Evolutionary conservation across 2,113 vertebrate species (phyloP), one percentile per base, ranked within the genome.

Genomic region (Entomyzon cyanotis): DNA sequence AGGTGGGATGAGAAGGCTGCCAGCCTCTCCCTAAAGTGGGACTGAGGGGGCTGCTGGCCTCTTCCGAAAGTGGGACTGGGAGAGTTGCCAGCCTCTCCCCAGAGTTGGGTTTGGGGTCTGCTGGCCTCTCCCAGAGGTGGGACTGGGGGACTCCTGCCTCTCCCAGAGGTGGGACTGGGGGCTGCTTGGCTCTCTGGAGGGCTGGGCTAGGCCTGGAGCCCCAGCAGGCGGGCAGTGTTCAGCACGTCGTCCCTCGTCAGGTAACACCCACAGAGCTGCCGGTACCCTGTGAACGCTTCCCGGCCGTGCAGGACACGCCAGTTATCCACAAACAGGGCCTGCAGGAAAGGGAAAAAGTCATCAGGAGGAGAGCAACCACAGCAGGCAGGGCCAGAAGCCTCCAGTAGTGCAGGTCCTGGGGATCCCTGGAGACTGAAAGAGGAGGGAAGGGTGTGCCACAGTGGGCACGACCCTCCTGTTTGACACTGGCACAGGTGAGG

Each of bases 251-350:
- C 99, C 79, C 98, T 97, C 0, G 98, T 99, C 97, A 99, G 97
- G 92, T 99, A 99, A 88, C 99, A 99, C 47, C 99, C 99, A 11
- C 99, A 99, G 33, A 99, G 97, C 91, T 99, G 98, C 58, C 99
- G 98, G 87, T 98, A 97, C 10, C 99, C 99, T 0, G 98, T 99
- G 97, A 99, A 99, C 0, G 99, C 98, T 46, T 99, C 99, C 73
- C 99, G 97, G 10, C 99, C 99, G 1, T 99, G 99, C 93, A 99
- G 96, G 19, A 99, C 98, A 1, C 99, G 98, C 99, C 99, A 99
- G 97, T 99, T 99, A 87, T 99, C 99, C 30, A 99, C 95, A 78
- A 99, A 99, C 83, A 99, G 94, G 4, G 98, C 99, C 99, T 99
- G 39, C 35, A 20, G 53, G 30, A 8, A 5, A 74, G 76, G 42